phyloP scores from a whole-genome alignment of 2,113 vertebrate genomes.

The Chloroceryle aenea region DNA sequence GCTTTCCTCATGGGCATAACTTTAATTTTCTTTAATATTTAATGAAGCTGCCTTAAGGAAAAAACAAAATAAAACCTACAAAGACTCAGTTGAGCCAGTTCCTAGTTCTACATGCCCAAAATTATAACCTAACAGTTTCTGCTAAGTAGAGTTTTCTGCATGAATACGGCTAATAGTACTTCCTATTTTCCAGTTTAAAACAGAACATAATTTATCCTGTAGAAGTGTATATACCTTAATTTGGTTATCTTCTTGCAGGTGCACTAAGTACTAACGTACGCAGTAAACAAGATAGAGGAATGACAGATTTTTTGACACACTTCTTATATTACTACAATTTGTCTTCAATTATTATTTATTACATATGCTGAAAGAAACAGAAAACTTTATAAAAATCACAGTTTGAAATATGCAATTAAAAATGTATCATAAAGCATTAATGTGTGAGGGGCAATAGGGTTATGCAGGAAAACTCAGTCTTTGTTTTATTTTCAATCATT shows the following conservation, averaged over 20 bases:
- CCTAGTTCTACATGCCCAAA: background rate
- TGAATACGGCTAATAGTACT: background rate
- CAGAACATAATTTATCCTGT: background rate
- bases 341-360: background rate
- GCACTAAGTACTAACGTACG: background rate
- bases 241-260: background rate
- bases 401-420: background rate
- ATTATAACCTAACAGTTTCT: background rate
- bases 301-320: background rate
- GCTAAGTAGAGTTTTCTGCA: background rate
- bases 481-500: background rate
- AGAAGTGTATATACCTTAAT: background rate
- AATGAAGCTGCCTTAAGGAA: background rate
- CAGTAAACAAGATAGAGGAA: background rate
- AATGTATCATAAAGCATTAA: background rate
- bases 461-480: background rate
- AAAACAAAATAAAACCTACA: background rate
- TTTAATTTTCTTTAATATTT: constrained; percentile 19
- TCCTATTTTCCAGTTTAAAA: background rate
- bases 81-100: background rate
- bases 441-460: fast-evolving
- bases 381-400: background rate
- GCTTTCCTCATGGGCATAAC: background rate
- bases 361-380: background rate
- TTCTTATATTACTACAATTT: background rate